Conservation (phyloP, 2,113 vertebrate genomes). For the Labrus mixtus region DNA sequence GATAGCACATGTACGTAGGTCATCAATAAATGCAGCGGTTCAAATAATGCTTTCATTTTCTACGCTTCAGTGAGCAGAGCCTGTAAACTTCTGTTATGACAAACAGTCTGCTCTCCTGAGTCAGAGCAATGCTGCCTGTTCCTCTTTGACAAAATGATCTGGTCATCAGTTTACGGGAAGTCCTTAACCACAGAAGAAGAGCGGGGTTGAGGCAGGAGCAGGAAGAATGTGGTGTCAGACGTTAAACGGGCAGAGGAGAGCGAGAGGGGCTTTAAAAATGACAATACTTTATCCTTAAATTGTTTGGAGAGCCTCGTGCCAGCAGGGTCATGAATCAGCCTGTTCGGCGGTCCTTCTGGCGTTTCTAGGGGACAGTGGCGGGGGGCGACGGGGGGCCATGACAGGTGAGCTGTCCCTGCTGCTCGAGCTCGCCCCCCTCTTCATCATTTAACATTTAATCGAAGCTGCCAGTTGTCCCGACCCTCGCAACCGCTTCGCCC, state of each 20-base stretch:
- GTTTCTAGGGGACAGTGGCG: constrained; percentile 38
- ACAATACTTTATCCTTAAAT: constrained; percentile 82
- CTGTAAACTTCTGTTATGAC: constrained; percentile 1
- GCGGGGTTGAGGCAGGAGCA: not conserved
- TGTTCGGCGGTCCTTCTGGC: constrained; percentile 61
- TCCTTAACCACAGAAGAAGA: constrained; percentile 60
- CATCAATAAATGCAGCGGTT: not conserved
- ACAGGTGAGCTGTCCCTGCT: constrained; percentile 74
- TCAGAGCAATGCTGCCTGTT: not conserved
- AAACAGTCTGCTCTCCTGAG: not conserved
- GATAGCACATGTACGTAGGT: not conserved
- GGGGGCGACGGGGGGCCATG: constrained; percentile 39
- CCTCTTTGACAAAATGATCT: constrained; percentile 33
- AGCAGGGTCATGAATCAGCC: constrained; percentile 82
- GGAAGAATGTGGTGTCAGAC: constrained; percentile 63
- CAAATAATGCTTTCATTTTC: not conserved
- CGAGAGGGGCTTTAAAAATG: constrained; percentile 58
- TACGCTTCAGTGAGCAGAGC: not conserved
- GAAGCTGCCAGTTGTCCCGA: constrained; percentile 65
- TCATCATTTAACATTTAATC: constrained; percentile 82
- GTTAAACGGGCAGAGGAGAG: constrained; percentile 56
- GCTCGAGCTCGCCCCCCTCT: constrained; percentile 36
- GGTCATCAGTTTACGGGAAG: constrained; percentile 26
- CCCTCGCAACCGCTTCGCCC: constrained; percentile 18
- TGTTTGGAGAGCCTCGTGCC: constrained; percentile 80